phyloP scores from a whole-genome alignment of 2,113 vertebrate genomes.

The Gobio gobio region DNA sequence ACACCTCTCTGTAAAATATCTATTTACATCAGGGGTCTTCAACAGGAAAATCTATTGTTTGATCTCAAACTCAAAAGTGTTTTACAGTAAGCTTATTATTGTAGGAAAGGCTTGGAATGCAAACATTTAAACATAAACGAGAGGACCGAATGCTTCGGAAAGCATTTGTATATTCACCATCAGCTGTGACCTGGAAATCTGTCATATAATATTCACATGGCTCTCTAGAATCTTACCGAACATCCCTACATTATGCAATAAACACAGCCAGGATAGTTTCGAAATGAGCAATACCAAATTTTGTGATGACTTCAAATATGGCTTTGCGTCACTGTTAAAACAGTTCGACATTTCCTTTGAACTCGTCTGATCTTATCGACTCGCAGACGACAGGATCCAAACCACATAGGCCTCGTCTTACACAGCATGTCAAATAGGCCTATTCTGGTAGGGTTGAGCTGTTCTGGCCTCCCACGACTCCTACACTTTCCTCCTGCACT shows the following conservation, averaged over 20 bases:
- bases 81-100: too few relatives aligned
- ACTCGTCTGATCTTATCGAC: background rate
- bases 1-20: too few relatives aligned
- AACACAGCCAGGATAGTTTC: background rate
- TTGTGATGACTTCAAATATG: background rate
- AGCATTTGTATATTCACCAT: background rate
- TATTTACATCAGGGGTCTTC: too few relatives aligned
- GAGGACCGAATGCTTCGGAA: too few relatives aligned
- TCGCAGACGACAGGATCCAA: background rate
- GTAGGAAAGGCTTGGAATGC: too few relatives aligned
- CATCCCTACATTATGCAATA: background rate
- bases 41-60: too few relatives aligned
- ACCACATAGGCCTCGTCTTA: background rate
- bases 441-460: background rate
- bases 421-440: background rate
- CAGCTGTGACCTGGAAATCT: constrained; percentile 1
- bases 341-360: constrained; percentile 16
- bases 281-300: background rate
- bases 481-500: background rate
- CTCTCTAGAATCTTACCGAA: constrained; percentile 8
- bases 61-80: too few relatives aligned
- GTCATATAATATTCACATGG: background rate
- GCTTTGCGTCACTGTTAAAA: constrained; percentile 10
- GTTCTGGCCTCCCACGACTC: background rate
- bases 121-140: too few relatives aligned